Evolutionary conservation across 1,140 invertebrate species (phyloP), one percentile per base, ranked within the genome.

Genomic region (Megalopta genalis): DNA sequence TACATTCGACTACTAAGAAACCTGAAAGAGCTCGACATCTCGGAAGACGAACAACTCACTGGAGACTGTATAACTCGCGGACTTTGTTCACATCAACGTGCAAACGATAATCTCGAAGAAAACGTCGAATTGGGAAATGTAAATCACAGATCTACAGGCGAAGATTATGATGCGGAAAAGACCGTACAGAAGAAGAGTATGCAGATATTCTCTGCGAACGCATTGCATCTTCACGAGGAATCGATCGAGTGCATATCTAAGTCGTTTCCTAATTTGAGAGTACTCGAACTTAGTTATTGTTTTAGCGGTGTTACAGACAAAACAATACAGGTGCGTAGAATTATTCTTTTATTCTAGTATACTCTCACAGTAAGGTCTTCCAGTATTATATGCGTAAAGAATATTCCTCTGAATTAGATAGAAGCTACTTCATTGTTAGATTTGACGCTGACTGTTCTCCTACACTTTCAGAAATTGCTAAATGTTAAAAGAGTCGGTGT

Each of bases 221-320:
- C 94, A 84, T 90, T 95, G 77, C 93, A 94, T 82, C 90, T 96
- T 25, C 94, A 95, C 81, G 95, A 96, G 85, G 91, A 88, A 76
- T 93, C 94, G 39, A 89, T 96, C 18, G 94, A 94, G 80, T 88
- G 91, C 68, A 90, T 95, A 81, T 94, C 94, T 4, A 91, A 93
- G 88, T 93, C 90, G 81, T 89, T 95, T 70, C 93, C 94, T 23
- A 93, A 94, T 65, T 88, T 97, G n/a, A 91, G 88, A 2, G 89
- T 93, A 54, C 90, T 96, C 52, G 95, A 96, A 88, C 87, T 96
- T 54, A 95, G 95, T 74, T 95, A 94, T 78, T 96, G 96, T 88
- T 94, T 95, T 81, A 94, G 94, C 91, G 94, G 94, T 10, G 94
- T 96, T 1, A 96, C 95, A 6, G 95, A 97, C 90, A 93, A 92